Base-by-base conservation (phyloP, 2,888 invertebrate species). In the Embidobia sp. region DNA sequence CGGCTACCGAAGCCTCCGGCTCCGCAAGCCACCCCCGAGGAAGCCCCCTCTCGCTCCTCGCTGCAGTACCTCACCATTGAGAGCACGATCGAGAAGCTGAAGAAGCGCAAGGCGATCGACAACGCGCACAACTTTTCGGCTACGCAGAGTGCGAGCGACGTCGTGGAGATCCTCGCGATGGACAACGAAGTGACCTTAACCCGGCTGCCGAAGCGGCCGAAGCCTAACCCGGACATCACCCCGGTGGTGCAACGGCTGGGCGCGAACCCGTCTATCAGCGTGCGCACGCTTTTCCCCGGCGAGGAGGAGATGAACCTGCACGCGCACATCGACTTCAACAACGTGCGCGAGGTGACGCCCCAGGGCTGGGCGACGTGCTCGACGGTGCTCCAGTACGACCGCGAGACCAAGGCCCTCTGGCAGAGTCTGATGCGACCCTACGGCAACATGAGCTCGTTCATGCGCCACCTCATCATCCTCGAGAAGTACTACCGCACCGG, bases 361-460 rank as follows among this genome's bases (percentile, higher is more conserved):
- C 95, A 95, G 83, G 95, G 95, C 0, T 96, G 96, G 96, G 95
- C 96, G 81, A 94, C 95, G 74, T 95, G 95, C 80, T 93, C 92
- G 78, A 93, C 95, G 0, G 93, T 94, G 82, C 93, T 96, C 55
- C 96, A 96, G 83, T 96, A 95, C 79, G 96, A 96, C 83, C 91
- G 92, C 8, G 95, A 95, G n/a, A 96, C 96, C 0, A 95, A 94
- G 69, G 91, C 92, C 3, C 90, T 96, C 1, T 96, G 96, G 95
- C 94, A 94, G 76, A 95, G 95, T 81, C 87, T 96, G 31, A 95
- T 96, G 85, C 93, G 95, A 85, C 96, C 96, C 0, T 96, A 96
- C 82, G 96, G 96, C 1, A 96, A 95, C 87, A 95, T 95, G 83
- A 95, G 96, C 37, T 96, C 96, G 79, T 96, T 96, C 85, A 90